Base-by-base conservation (phyloP, 2,113 vertebrate species). In the Micronycteris hirsuta region DNA sequence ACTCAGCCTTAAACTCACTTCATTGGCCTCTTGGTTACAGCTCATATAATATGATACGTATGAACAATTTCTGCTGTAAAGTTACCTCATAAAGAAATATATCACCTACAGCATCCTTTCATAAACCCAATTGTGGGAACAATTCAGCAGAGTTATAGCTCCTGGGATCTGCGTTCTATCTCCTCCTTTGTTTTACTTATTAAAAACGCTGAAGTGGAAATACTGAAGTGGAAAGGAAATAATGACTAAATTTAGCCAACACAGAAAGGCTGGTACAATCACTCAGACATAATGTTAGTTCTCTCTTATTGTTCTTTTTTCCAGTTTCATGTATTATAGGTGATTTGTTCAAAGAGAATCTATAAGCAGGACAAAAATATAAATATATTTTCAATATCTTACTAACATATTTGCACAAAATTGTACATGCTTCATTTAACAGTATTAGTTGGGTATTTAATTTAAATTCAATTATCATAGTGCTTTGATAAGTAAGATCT, bases 161-260 rank as follows among this genome's bases (percentile, higher is more conserved):
- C 36, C 78, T 61, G 28, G 28, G 61, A 52, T 95, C 80, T 97
- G 86, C 6, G 3, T 84, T 91, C 88, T 74, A 16, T 71, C 24
- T 73, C 45, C 31, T 97, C 52, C 87, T 56, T 3, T 4, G 24
- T 73, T 90, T 16, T 0, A 47, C 74, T 90, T 52, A 52, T 16
- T 93, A 86, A 89, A 96, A 83, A 89, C 89, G 58, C 4, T 76
- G 80, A 92, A 67, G 67, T 96, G 87, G 94, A 97, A 97, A 97
- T 76, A 81, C 15, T 28, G 33, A 95, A 38, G 41, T 93, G 38
- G 61, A 90, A 82, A 93, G 22, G 33, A 91, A 95, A 95, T 78
- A 91, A 45, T 94, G 92, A 80, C 56, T 92, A 36, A 73, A 77
- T 88, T 86, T 96, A 96, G 63, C 33, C 96, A 93, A 71, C 90